These are phyloP conservation scores for Globodera rostochiensis DNA, from an alignment of 1,140 invertebrate species.

Conservation along the genomic window DNA sequence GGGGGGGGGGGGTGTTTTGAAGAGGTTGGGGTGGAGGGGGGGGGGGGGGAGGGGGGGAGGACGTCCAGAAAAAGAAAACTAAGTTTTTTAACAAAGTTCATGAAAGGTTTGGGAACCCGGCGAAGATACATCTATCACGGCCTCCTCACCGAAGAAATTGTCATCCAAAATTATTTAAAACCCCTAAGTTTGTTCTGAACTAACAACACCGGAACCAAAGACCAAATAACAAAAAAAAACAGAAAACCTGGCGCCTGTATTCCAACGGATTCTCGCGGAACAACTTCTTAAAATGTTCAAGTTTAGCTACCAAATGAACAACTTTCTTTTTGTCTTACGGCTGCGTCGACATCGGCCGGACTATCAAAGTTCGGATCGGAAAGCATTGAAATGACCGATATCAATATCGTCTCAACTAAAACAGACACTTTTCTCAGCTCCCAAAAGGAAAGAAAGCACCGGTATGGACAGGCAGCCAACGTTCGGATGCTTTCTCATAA, in stretches of 20 bases:
- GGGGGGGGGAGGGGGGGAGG: no score
- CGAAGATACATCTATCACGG: slow-evolving; percentile 76
- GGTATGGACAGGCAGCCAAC: slow-evolving; percentile 98
- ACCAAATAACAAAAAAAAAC: no score
- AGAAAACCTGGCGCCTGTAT: slow-evolving; percentile 88
- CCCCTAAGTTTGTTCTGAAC: slow-evolving; percentile 58
- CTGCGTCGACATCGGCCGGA: slow-evolving; percentile 99
- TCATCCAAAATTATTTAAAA: slow-evolving; percentile 75
- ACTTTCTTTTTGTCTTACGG: slow-evolving; percentile 73
- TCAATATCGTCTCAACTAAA: slow-evolving; percentile 92
- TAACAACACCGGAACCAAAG: no score
- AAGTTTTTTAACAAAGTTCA: not conserved
- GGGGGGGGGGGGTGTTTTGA: no score
- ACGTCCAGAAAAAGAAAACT: no score
- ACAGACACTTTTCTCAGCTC: not conserved
- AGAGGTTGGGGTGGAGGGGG: no score
- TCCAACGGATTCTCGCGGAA: slow-evolving; percentile 94
- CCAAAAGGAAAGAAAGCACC: not conserved
- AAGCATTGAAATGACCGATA: slow-evolving; percentile 98
- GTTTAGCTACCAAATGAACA: slow-evolving; percentile 55
- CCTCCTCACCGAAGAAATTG: slow-evolving; percentile 67
- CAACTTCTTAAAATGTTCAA: slow-evolving; percentile 78
- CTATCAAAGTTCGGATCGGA: slow-evolving; percentile 86
- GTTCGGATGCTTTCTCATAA: slow-evolving; percentile 96
- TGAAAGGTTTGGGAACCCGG: slow-evolving; percentile 25